These are phyloP conservation scores for Scyliorhinus canicula DNA, from an alignment of 2,797 vertebrate species.

Conservation along the genomic window DNA sequence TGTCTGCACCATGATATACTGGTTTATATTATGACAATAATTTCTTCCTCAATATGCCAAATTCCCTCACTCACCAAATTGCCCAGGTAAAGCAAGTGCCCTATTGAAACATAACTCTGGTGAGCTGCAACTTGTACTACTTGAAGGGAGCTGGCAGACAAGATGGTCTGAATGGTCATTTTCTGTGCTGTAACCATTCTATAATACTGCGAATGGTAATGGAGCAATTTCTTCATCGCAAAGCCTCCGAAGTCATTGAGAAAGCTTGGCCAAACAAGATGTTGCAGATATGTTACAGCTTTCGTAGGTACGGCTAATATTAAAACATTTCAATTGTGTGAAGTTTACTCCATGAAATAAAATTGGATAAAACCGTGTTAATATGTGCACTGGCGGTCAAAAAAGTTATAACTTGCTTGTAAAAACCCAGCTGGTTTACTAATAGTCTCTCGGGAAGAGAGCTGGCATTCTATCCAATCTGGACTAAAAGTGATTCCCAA, in stretches of 20 bases:
- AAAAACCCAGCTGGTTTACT: not conserved
- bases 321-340: not conserved
- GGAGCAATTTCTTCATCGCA: not conserved
- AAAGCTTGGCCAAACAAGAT: not conserved
- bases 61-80: too few relatives aligned
- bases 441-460: not conserved
- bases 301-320: not conserved
- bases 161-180: too few relatives aligned
- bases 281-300: not conserved
- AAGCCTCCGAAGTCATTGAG: not conserved
- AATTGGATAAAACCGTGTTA: not conserved
- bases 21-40: too few relatives aligned
- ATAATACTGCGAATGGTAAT: not conserved
- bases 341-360: not conserved
- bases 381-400: not conserved
- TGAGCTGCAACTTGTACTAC: too few relatives aligned
- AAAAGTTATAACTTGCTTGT: not conserved
- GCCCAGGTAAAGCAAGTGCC: too few relatives aligned
- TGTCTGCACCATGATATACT: too few relatives aligned
- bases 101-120: too few relatives aligned
- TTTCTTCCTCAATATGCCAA: too few relatives aligned
- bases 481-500: too few relatives aligned
- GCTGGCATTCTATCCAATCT: not conserved
- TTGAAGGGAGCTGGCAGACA: too few relatives aligned
- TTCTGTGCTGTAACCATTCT: too few relatives aligned